Base-by-base conservation (phyloP, 2,113 vertebrate species). In the Sorex fumeus region DNA sequence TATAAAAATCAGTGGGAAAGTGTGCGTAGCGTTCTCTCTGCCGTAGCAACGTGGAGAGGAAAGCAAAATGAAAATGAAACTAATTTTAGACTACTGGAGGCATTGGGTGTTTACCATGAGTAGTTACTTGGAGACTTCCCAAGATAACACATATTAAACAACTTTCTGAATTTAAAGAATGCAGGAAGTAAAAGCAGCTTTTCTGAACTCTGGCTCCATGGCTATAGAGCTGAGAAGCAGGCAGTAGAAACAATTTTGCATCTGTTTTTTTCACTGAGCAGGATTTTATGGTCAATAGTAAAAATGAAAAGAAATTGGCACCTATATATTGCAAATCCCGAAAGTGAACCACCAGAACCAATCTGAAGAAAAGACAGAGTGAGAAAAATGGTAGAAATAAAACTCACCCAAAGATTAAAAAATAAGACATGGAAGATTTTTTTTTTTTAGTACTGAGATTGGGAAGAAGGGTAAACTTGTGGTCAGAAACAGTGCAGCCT, bases 201-300 rank as follows among this genome's bases (percentile, higher is more conserved):
- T 47, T 69, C 57, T 57, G 16, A 21, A 30, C 15, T 10, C 75
- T 18, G 81, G n/a, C 60, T 60, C 32, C 8, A 0, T 32, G 0
- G 30, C 9, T 19, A 3, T 43, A 43, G 40, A 70, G 77, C 66
- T 40, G 12, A 72, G 60, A 7, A 3, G n/a, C 30, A 30, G 27
- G 45, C 85, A 13, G 18, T 6, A 62, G 45, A 23, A 67, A 47
- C 12, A 36, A 93, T 86, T 94, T 84, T 40, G 28, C 86, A 82
- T 82, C 83, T 90, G 79, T 16, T 86, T 94, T 91, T 88, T 88
- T 93, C 40, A 86, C 94, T 80, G 74, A 70, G 75, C 78, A 93
- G 75, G 82, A 88, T 93, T 83, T 90, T 80, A 90, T 60, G 62
- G 67, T 79, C 88, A 80, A 47, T 10, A 88, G 18, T 53, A 53